Evolutionary conservation across 53 echinoderm and acorn worm species (phyloP).

Genomic region (Echinarachnius parma): DNA sequence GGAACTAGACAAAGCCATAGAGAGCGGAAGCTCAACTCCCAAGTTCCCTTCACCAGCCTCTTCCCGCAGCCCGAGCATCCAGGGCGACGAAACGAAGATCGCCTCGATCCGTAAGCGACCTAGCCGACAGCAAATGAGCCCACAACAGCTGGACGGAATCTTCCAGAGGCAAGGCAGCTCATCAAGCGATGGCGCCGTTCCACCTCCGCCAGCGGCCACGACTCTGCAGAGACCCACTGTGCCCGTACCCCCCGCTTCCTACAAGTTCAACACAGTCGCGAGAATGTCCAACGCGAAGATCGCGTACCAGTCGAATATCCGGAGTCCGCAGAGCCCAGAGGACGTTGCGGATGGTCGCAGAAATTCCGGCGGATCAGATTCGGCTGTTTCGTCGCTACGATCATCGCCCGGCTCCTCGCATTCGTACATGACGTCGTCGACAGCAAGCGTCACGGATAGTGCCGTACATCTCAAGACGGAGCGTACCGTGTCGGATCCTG

Average conservation of each 20-base stretch:
- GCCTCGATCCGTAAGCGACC: conserved; percentile 80
- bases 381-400: conserved; percentile 69
- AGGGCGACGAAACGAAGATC: conserved; percentile 33
- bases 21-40: conserved; percentile 31
- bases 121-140: conserved; percentile 57
- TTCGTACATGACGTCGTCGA: conserved; percentile 65
- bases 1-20: conserved; percentile 67
- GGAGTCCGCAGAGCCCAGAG: conserved; percentile 29
- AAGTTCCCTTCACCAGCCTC: conserved; percentile 24
- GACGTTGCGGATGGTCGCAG: conserved; percentile 43
- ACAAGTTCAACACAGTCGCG: conserved; percentile 73
- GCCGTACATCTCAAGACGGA: conserved; percentile 61
- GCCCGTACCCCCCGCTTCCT: conserved; percentile 49
- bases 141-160: conserved; percentile 57
- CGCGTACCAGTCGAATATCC: background rate
- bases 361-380: conserved; percentile 68
- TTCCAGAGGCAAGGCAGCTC: conserved; percentile 60
- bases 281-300: conserved; percentile 61
- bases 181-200: conserved; percentile 26
- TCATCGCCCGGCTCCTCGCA: conserved; percentile 85
- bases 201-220: conserved; percentile 19
- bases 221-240: conserved; percentile 54
- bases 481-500: conserved; percentile 49
- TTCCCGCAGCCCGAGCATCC: conserved; percentile 30
- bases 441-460: conserved; percentile 66